Base-by-base conservation (phyloP, 2,113 vertebrate genomes). In the Chauna torquata region DNA sequence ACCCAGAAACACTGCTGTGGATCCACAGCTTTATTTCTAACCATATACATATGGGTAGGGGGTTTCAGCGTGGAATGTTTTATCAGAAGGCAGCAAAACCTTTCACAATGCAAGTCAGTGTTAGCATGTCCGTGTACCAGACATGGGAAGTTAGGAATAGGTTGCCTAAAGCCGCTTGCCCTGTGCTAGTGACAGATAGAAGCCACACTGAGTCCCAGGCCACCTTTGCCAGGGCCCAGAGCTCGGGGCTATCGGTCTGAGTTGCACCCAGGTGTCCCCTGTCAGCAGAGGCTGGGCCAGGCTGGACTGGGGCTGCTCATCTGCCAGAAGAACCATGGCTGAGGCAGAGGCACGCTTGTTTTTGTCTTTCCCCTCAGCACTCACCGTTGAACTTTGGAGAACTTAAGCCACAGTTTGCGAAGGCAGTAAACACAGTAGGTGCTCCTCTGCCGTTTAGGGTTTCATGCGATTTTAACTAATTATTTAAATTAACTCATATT, bases 31-130 rank as follows among this genome's bases (percentile, higher is more conserved):
- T 71, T 22, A 28, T 40, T 52, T 79, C 57, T 59, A 80, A 91
- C 75, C 75, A 62, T 45, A 58, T 8, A 17, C n/a, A 1, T 8
- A 1, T 1, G 6, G 4, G 12, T 4, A 9, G 62, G 27, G 38
- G 36, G 61, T 28, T 76, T n/a, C 28, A 18, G 36, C 12, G 55
- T 16, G 38, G 47, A 38, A 19, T 15, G 68, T 65, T 88, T 25
- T 70, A 47, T 34, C 30, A 44, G 71, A 77, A 50, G 50, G 1
- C 0, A 4, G 17, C 50, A 65, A 66, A 93, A 47, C 40, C n/a
- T 66, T 88, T 75, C 57, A 40, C 42, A 64, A 49, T 36, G 44
- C 24, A 40, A 32, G 38, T 13, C 2, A 0, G 22, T 1, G 1
- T 23, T 24, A 42, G 13, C 3, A 0, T 45, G 12, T 38, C 57